A percentile compares a stretch with the other conserved stretches of the same genome.
Conservation (phyloP, 1,140 invertebrate genomes). For the Ganaspis sp. region DNA sequence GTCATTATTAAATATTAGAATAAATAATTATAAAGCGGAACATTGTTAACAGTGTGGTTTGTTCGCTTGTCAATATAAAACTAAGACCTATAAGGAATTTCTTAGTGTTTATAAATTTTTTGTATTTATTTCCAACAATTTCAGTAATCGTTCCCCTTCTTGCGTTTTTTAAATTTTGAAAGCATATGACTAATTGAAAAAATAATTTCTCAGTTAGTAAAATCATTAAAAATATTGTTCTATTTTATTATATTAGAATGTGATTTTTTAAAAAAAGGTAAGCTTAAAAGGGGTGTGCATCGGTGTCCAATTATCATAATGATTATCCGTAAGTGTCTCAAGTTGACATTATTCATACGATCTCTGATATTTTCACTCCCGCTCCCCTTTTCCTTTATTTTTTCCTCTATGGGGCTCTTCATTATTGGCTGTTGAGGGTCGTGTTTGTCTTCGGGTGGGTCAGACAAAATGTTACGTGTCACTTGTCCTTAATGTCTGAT, state of each 20-base stretch:
- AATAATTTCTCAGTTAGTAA: too few species aligned
- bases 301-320: constrained; percentile 26
- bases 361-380: constrained; percentile 30
- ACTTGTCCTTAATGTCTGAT: constrained; percentile 51
- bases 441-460: constrained; percentile 41
- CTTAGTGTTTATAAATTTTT: too few species aligned
- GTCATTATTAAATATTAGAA: too few species aligned
- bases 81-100: too few species aligned
- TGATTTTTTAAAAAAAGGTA: neutral
- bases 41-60: too few species aligned
- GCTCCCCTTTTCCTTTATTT: neutral
- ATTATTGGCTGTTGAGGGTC: constrained; percentile 27
- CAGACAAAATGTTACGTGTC: constrained; percentile 33
- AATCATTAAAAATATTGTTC: too few species aligned
- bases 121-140: too few species aligned
- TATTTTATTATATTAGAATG: neutral
- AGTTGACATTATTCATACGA: constrained; percentile 47
- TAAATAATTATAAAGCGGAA: too few species aligned
- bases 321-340: constrained; percentile 41
- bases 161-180: too few species aligned
- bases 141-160: too few species aligned
- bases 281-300: neutral
- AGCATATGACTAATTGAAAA: too few species aligned
- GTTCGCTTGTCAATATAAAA: too few species aligned
- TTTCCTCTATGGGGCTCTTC: neutral